Evolutionary conservation across 2,113 vertebrate species (phyloP).

Genomic region (Panthera tigris): DNA sequence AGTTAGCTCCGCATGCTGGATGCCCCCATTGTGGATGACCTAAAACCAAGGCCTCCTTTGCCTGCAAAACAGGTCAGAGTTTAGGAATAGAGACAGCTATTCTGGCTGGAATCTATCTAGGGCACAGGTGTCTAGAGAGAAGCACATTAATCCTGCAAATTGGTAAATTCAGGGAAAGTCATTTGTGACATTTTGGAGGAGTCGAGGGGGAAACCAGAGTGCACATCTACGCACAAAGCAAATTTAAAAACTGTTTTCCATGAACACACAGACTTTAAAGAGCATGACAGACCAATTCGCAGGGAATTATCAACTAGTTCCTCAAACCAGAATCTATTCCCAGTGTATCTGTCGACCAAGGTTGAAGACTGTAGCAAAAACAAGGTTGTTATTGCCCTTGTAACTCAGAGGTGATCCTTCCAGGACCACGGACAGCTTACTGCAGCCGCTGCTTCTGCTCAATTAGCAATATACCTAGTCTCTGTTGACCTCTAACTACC

Average conservation of each 20-base stretch:
- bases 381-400: slow-evolving; percentile 24
- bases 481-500: not conserved
- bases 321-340: slow-evolving; percentile 54
- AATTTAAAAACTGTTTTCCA: slow-evolving; percentile 62
- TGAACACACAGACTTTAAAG: slow-evolving; percentile 55
- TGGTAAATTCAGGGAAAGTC: slow-evolving; percentile 61
- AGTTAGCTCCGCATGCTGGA: not conserved
- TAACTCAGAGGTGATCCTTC: not conserved
- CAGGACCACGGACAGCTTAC: not conserved
- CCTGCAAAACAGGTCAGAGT: slow-evolving; percentile 60
- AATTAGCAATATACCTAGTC: not conserved
- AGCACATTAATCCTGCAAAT: slow-evolving; percentile 71
- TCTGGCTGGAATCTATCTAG: slow-evolving; percentile 56
- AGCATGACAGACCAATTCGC: slow-evolving; percentile 58
- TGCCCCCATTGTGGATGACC: not conserved
- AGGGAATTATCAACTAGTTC: slow-evolving; percentile 60
- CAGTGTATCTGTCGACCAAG: slow-evolving; percentile 21
- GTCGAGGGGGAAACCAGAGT: not conserved
- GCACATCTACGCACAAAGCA: not conserved
- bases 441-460: accelerated
- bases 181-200: slow-evolving; percentile 62
- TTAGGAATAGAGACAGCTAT: slow-evolving; percentile 46
- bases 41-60: slow-evolving; percentile 39
- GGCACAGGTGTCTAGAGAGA: slow-evolving; percentile 65
- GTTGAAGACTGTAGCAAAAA: slow-evolving; percentile 38